These are phyloP conservation scores for Siniperca obscura DNA, from an alignment of 2,797 vertebrate species.

Conservation along the genomic window DNA sequence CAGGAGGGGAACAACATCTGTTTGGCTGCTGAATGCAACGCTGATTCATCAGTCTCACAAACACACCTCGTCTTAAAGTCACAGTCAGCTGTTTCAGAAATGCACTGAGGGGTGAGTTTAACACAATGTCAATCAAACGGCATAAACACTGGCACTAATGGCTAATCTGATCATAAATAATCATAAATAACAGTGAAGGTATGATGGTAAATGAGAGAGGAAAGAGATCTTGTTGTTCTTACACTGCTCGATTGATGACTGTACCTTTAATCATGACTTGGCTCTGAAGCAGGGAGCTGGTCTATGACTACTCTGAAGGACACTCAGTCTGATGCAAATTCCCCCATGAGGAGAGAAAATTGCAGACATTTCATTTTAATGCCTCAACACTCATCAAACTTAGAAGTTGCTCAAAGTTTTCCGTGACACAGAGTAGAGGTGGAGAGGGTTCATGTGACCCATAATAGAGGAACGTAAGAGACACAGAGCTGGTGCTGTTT, in stretches of 20 bases:
- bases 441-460: conserved; percentile 42
- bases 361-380: conserved; percentile 69
- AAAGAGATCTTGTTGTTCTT: conserved; percentile 9
- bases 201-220: conserved; percentile 21
- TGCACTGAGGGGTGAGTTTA: conserved; percentile 30
- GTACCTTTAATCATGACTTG: conserved; percentile 60
- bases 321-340: conserved; percentile 62
- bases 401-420: conserved; percentile 55
- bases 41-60: conserved; percentile 82
- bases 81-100: conserved; percentile 73
- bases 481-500: conserved; percentile 29
- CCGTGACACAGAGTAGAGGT: conserved; percentile 31
- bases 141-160: conserved; percentile 38
- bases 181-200: conserved; percentile 25
- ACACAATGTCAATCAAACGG: conserved; percentile 51
- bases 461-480: conserved; percentile 27
- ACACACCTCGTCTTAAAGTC: conserved; percentile 76
- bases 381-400: conserved; percentile 56
- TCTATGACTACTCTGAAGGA: conserved; percentile 67
- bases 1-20: conserved; percentile 85
- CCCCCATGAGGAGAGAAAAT: conserved; percentile 53
- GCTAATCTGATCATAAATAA: conserved; percentile 33
- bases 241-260: conserved; percentile 45
- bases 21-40: conserved; percentile 81
- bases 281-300: conserved; percentile 49